Conservation (phyloP, 2,888 invertebrate species). For the Bruchidius siliquastri region DNA sequence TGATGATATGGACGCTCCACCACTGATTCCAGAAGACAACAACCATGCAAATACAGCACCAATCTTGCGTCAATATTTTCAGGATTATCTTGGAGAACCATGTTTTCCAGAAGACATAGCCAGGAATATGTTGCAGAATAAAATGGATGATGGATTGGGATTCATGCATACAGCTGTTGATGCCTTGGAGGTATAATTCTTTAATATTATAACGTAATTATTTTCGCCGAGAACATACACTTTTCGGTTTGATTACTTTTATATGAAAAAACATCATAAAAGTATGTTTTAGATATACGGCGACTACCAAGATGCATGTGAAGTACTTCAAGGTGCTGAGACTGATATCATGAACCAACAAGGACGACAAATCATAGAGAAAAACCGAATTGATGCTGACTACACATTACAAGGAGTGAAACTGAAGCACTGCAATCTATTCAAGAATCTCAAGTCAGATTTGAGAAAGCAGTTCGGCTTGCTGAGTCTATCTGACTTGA, state of each 20-base stretch:
- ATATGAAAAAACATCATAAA: too few species aligned
- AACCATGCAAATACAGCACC: conserved; percentile 33
- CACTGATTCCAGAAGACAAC: conserved; percentile 33
- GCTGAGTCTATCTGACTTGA: conserved; percentile 34
- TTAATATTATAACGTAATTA: not conserved
- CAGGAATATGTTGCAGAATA: conserved; percentile 30
- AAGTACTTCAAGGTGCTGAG: conserved; percentile 29
- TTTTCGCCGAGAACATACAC: too few species aligned
- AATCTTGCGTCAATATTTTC: conserved; percentile 36
- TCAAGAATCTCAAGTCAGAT: conserved; percentile 22
- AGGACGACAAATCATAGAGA: conserved; percentile 29
- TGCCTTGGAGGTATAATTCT: conserved; percentile 23
- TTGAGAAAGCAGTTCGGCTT: conserved; percentile 32
- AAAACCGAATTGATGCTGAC: conserved; percentile 27
- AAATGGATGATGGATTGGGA: conserved; percentile 24
- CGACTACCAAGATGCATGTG: conserved; percentile 14
- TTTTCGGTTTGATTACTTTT: too few species aligned
- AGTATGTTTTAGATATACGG: conserved; percentile 19
- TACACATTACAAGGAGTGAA: conserved; percentile 28
- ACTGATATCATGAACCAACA: conserved; percentile 33
- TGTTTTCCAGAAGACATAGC: conserved; percentile 32
- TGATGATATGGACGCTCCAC: conserved; percentile 32
- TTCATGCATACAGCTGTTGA: conserved; percentile 22
- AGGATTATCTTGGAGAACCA: conserved; percentile 30
- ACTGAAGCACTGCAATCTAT: conserved; percentile 29